Conservation (phyloP, 2,797 vertebrate species). For the Gambusia yucatana region DNA sequence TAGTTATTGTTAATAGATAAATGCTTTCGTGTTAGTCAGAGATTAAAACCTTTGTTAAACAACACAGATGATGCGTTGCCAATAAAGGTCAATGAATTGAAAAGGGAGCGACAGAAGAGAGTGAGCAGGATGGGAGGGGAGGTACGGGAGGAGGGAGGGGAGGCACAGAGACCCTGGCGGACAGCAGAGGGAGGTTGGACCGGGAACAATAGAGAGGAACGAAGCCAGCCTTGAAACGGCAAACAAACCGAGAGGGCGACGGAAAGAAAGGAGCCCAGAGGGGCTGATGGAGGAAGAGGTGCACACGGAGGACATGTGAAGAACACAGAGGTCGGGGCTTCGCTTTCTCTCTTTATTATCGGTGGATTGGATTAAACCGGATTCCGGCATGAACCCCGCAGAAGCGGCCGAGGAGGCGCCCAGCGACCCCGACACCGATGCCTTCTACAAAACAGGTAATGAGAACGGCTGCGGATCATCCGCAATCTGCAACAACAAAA, state of each 20-base stretch:
- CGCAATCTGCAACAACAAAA: not conserved
- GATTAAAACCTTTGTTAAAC: not conserved
- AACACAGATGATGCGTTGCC: not conserved
- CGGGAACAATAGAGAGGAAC: slow-evolving; percentile 78
- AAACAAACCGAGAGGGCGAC: slow-evolving; percentile 47
- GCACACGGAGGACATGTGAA: slow-evolving; percentile 50
- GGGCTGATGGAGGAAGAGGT: slow-evolving; percentile 43
- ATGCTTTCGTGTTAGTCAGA: not conserved
- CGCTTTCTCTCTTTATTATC: slow-evolving; percentile 35
- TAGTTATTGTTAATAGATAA: not conserved
- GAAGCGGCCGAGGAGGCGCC: slow-evolving; percentile 87
- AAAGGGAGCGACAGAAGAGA: slow-evolving; percentile 5
- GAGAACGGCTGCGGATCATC: not conserved
- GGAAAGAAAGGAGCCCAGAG: slow-evolving; percentile 30
- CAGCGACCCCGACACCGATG: slow-evolving; percentile 88
- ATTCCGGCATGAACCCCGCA: slow-evolving; percentile 74
- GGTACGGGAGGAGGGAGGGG: slow-evolving; percentile 1
- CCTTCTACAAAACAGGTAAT: slow-evolving; percentile 84
- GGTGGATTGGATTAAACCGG: slow-evolving; percentile 60
- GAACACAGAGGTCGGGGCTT: slow-evolving; percentile 22
- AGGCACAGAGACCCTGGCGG: slow-evolving; percentile 66
- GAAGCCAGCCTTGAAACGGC: slow-evolving; percentile 58
- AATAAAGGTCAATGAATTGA: slow-evolving; percentile 45
- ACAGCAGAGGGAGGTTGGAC: slow-evolving; percentile 71
- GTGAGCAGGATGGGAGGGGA: slow-evolving; percentile 11